Percentiles rank a stretch among this genome's conserved stretches.
phyloP scores from a whole-genome alignment of 2,113 vertebrate species.

The Ammodytes marinus region DNA sequence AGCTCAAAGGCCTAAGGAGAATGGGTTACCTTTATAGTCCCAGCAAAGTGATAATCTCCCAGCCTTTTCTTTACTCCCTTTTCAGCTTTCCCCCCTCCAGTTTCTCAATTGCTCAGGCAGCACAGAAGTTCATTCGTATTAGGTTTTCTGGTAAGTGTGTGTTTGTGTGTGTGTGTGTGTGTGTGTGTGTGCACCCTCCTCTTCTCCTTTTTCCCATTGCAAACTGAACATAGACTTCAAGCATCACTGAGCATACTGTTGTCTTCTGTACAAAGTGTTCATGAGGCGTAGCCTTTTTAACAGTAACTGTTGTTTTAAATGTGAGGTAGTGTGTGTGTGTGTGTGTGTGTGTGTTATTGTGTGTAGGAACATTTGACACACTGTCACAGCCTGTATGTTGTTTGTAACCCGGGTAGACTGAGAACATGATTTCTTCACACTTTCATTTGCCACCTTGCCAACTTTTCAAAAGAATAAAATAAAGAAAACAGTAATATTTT shows the following conservation, averaged over 20 bases:
- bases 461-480: background rate
- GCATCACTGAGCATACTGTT: no score
- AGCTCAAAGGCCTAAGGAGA: conserved; percentile 11
- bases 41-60: conserved; percentile 42
- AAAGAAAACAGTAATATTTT: background rate
- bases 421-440: conserved; percentile 30
- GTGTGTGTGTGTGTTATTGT: background rate
- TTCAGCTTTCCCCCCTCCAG: conserved; percentile 7
- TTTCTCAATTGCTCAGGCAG: background rate
- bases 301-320: background rate
- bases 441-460: conserved; percentile 21
- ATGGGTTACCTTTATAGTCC: conserved; percentile 10
- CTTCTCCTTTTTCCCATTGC: no score
- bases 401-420: background rate
- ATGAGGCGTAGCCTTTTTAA: background rate
- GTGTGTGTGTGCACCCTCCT: background rate
- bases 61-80: conserved; percentile 11
- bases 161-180: background rate
- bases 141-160: conserved; percentile 18
- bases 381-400: conserved; percentile 1
- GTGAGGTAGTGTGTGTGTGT: background rate
- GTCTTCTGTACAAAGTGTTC: background rate
- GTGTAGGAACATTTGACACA: background rate
- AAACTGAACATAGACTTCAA: background rate
- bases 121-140: conserved; percentile 33